Conservation (phyloP, 1,140 invertebrate species). For the Leptopilina clavipes region DNA sequence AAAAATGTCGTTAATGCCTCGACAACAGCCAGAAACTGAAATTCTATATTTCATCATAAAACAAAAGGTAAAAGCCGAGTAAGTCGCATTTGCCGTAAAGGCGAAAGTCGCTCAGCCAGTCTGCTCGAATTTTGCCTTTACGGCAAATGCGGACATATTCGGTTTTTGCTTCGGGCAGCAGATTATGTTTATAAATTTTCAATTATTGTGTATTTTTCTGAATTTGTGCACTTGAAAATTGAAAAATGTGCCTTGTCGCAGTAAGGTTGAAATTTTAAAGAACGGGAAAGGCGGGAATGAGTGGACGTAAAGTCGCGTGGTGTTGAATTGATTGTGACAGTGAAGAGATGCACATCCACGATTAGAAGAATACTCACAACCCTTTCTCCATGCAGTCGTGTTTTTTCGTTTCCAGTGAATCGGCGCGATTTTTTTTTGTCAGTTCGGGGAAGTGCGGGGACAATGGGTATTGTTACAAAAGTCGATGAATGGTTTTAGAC, state of each 20-base stretch:
- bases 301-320: not conserved
- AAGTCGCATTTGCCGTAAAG: too few relatives aligned
- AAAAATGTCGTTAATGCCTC: not conserved
- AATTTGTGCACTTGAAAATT: too few relatives aligned
- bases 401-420: constrained; percentile 22
- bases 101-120: too few relatives aligned
- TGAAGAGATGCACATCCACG: constrained; percentile 26
- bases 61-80: too few relatives aligned
- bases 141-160: too few relatives aligned
- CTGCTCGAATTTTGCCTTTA: too few relatives aligned
- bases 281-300: not conserved
- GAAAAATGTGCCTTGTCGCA: not conserved
- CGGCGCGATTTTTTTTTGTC: constrained; percentile 17
- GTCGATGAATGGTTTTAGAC: constrained; percentile 11
- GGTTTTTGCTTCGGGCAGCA: too few relatives aligned
- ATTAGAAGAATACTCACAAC: constrained; percentile 18
- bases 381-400: not conserved
- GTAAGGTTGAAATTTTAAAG: not conserved
- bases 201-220: too few relatives aligned
- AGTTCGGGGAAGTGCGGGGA: constrained; percentile 20
- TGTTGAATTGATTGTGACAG: constrained; percentile 27
- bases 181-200: too few relatives aligned
- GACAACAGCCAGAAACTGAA: too few relatives aligned
- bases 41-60: too few relatives aligned
- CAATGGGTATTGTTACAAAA: constrained; percentile 25